Evolutionary conservation across 2,888 invertebrate species (phyloP), one percentile per base, ranked within the genome.

Genomic region (Andrena trimmerana): DNA sequence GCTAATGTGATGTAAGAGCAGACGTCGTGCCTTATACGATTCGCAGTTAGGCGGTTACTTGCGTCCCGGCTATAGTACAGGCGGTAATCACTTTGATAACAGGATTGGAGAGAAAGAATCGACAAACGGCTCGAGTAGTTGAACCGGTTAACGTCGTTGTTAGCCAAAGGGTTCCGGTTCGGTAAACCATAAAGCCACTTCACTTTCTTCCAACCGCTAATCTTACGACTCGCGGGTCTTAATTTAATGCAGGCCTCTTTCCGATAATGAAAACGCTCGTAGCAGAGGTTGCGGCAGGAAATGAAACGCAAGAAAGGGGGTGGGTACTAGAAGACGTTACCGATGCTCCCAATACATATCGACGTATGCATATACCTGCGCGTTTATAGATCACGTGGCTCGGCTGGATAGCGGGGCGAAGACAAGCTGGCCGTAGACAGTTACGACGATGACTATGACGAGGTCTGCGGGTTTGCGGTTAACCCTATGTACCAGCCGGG

Each of bases 381-480:
- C 71, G 50, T 48, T 42, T 71, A 29, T 71, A 29, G 69, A 57
- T 77, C 72, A 63, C 73, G 54, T 65, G 33, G 72, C 69, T 66
- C 20, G 48, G 8, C 16, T 2, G n/a, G 10, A 20, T 31, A 20
- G 57, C 20, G 24, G 72, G 70, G 59, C 20, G 71, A 78, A 77
- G 85, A 84, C 81, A 69, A 76, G 78, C 81, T 71, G 84, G 77
- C 57, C 73, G 76, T 69, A 85, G 86, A 82, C 87, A 81, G 78
- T 68, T 85, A 82, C 78, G 82, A 74, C 84, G 82, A 84, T 77
- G 80, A 75, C 81, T 79, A 86, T 79, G 88, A 87, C 88, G 86
- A 81, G 87, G 88, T 79, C 79, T 86, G 89, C 82, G 89, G 92
- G 84, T 91, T 90, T 88, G 91, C 84, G 92, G 92, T 88, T 85